Base-by-base conservation (phyloP, 2,888 invertebrate species). In the Leptothorax acervorum region DNA sequence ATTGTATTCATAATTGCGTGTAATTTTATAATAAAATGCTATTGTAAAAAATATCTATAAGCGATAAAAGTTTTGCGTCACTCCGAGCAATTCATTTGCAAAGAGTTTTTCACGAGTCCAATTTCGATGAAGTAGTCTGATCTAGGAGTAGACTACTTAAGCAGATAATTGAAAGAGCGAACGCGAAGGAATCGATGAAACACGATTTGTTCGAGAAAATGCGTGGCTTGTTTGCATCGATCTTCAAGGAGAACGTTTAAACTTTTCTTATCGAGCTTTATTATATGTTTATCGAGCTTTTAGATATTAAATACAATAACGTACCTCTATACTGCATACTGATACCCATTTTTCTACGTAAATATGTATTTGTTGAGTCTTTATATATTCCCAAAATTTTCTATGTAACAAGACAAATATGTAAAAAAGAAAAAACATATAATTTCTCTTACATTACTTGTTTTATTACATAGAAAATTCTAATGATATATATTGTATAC, bases 151-250 rank as follows among this genome's bases (percentile, higher is more conserved):
- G 23, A n/a, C 66, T 57, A 68, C 31, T 78, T 68, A 66, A 78
- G 23, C 31, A n/a, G 45, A 11, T 78, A 78, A 68, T 68, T 57
- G 57, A 78, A 45, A 45, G 23, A 68, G 28, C 23, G 31, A 78
- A 66, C 35, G 55, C 12, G 57, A 31, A 68, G 57, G 45, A 78
- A 66, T 57, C 45, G 78, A 68, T 57, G 57, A 45, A 78, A 78
- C n/a, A 57, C 55, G 78, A 66, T 78, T 78, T 68, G 15, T 78
- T 78, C 55, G 45, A 57, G 55, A 45, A 78, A 68, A 68, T 31
- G 55, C 66, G 31, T 31, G 6, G n/a, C 15, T 57, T 45, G 55
- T 78, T 42, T 45, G 57, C 31, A 78, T 66, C 31, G 66, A 78
- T 78, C 31, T 42, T 39, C 8, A 15, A 31, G 23, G 12, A 9